Percentiles rank a stretch among this genome's conserved stretches.
phyloP scores from a whole-genome alignment of 23 tunicate genomes.

The Aplidium turbinatum region DNA sequence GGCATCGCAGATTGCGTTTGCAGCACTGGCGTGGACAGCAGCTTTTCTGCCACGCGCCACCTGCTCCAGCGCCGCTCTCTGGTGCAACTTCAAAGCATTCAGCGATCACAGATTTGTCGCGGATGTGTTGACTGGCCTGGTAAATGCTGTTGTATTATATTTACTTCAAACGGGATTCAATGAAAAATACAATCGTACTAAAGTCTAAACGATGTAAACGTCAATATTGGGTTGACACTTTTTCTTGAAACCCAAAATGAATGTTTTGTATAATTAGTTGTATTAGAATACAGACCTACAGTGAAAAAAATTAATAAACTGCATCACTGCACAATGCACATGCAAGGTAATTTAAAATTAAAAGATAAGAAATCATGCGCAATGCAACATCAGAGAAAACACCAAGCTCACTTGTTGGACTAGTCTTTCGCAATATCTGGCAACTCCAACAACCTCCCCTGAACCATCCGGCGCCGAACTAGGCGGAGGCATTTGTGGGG shows the following conservation, averaged over 20 bases:
- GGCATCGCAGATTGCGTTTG: conserved; percentile 7
- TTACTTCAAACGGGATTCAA: not conserved
- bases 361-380: no score
- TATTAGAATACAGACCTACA: no score
- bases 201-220: no score
- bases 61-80: not conserved
- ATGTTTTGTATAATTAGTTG: no score
- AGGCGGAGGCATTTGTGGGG: conserved; percentile 73
- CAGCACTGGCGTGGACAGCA: conserved; percentile 65
- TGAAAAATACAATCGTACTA: no score
- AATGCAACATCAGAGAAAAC: no score
- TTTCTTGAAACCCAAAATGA: no score
- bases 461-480: conserved; percentile 28
- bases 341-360: no score
- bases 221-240: no score
- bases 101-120: conserved; percentile 75
- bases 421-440: conserved; percentile 73
- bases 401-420: conserved; percentile 67
- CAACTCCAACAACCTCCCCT: conserved; percentile 59
- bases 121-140: conserved; percentile 51
- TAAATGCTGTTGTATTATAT: no score
- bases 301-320: no score
- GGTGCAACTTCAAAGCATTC: conserved; percentile 74
- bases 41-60: conserved; percentile 6
- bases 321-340: no score